A percentile compares a stretch with the other conserved stretches of the same genome.
Conservation (phyloP, 2,113 vertebrate species). For the Solenodon paradoxus region DNA sequence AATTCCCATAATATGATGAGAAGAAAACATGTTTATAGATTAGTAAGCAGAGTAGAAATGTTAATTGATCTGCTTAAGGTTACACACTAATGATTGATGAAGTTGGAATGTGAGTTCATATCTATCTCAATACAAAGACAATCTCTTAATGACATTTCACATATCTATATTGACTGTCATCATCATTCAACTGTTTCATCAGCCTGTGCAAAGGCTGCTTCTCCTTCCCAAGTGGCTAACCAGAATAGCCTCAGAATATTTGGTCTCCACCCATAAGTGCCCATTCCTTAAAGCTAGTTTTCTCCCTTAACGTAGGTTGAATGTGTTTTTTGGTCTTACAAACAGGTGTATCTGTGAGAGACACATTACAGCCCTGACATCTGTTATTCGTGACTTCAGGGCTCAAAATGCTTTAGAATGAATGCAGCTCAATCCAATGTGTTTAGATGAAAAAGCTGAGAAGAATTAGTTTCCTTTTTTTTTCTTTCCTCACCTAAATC, state of each 20-base stretch:
- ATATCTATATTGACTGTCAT: background rate
- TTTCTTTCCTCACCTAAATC: background rate
- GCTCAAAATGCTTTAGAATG: background rate
- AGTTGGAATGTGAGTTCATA: background rate
- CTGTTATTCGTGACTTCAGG: constrained; percentile 2
- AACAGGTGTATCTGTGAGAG: background rate
- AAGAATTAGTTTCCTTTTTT: background rate
- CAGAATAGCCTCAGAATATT: background rate
- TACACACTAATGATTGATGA: background rate
- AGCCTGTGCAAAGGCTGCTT: background rate
- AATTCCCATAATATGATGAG: background rate
- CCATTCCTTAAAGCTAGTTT: background rate
- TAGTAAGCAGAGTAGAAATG: background rate
- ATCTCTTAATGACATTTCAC: background rate
- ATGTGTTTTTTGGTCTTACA: background rate
- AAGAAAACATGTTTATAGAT: background rate
- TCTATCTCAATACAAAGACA: background rate
- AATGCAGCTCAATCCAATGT: background rate
- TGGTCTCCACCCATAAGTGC: background rate
- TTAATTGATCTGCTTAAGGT: background rate
- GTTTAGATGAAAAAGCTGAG: background rate
- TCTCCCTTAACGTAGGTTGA: background rate
- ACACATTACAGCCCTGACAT: background rate
- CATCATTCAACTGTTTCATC: background rate
- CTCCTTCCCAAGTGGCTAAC: background rate